Evolutionary conservation across 35 echinoderm and acorn worm genomes (phyloP).

Genomic region (Lytechinus pictus): DNA sequence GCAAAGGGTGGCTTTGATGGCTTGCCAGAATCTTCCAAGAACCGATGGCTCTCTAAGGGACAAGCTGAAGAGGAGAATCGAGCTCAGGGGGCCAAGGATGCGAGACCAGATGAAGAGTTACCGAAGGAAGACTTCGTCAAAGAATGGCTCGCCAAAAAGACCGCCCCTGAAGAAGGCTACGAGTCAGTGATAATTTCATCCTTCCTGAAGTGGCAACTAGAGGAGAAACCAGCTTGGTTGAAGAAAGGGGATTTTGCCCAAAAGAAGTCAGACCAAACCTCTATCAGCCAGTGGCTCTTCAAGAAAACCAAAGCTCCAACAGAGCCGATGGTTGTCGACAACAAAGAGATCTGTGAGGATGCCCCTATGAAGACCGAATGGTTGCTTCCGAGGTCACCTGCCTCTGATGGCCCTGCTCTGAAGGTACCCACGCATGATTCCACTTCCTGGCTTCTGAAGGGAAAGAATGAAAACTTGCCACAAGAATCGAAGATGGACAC

Average conservation of each 20-base stretch:
- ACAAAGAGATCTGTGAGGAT: background rate
- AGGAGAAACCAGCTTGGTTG: background rate
- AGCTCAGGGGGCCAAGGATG: background rate
- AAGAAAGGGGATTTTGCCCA: background rate
- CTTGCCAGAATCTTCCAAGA: conserved; percentile 29
- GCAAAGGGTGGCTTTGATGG: background rate
- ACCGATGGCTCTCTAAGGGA: background rate
- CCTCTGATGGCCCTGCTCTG: background rate
- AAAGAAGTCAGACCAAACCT: background rate
- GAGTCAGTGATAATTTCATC: background rate
- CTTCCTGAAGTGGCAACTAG: conserved; percentile 35
- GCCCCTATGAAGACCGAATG: background rate
- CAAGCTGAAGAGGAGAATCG: background rate
- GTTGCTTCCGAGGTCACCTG: background rate
- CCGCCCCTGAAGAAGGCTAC: background rate
- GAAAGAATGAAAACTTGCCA: background rate
- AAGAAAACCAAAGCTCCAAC: background rate
- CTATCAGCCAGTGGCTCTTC: background rate
- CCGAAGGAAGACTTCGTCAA: background rate
- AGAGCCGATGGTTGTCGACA: background rate
- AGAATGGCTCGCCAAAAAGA: conserved; percentile 6
- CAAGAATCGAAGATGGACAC: background rate
- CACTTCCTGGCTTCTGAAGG: background rate
- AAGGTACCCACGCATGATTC: background rate
- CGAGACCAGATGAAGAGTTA: background rate